Base-by-base conservation (phyloP, 2,797 vertebrate species). In the Rhinatrema bivittatum region DNA sequence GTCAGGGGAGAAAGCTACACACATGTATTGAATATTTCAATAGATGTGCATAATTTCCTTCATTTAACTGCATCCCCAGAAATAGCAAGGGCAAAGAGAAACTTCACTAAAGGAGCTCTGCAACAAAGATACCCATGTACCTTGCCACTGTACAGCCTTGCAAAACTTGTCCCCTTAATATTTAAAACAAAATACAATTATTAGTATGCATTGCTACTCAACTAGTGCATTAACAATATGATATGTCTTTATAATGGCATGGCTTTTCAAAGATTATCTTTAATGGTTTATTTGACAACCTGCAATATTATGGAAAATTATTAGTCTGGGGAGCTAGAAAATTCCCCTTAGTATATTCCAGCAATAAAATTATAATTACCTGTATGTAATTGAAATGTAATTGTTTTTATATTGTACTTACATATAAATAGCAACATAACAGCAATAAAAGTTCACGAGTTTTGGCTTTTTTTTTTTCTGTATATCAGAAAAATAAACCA, bases 331-430 rank as follows among this genome's bases (percentile, higher is more conserved):
- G 81, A 83, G 83, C 84, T 84, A 82, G 60, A 74, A 78, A 81
- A 84, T 81, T 84, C 81, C 77, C 79, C 40, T 46, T 62, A 75
- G 78, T 67, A 83, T 59, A 72, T 74, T 81, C 78, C 78, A 72
- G 84, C 78, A 83, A 84, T 81, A 79, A 84, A 84, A 81, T 84
- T 81, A 83, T 84, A 84, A 84, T 84, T 82, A 83, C 78, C 78
- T 79, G 64, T 79, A 70, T 78, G 68, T 84, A 84, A 83, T 83
- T 84, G 79, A 84, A 84, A 83, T 83, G 79, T 82, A 84, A 84
- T 78, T 81, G 70, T 79, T 81, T 81, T 79, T 81, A 81, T 79
- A 81, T 78, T 81, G 77, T 84, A 78, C 84, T 83, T 74, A 61
- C 77, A 82, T 79, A 81, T 79, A 81, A 83, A 83, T 81, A 83